Evolutionary conservation across 2,113 vertebrate genomes (phyloP), one percentile per base, ranked within the genome.

Genomic region (Piliocolobus tephrosceles): DNA sequence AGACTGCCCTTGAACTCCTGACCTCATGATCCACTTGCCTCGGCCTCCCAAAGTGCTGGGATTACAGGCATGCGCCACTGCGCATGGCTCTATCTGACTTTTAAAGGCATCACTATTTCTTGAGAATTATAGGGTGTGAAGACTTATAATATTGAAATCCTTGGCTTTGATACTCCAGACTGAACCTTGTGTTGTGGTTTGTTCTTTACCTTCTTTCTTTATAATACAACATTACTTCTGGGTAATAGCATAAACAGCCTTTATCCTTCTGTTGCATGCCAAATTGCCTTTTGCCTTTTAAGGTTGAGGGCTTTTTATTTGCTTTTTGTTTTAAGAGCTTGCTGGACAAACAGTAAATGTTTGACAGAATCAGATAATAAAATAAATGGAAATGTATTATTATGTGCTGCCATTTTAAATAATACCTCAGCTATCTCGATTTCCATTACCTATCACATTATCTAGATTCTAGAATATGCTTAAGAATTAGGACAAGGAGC

Each of bases 41-140:
- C 12, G 0, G 61, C 61, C 61, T 64, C 61, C 61, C 61, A 64
- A 13, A 32, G 61, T 64, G 61, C 27, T 64, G 61, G 13, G 27
- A 64, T 64, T 64, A 64, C 27, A 64, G 61, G 27, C 11, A 5
- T 64, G 61, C 6, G 27, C 61, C 27, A 64, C 61, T 6, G 61
- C 27, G 2, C 61, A 12, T 27, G 0, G 30, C 12, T 64, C 91
- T 88, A 91, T 64, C 35, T 58, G 66, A 94, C 68, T 88, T 96
- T 82, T 76, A 96, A 94, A 90, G 90, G 79, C 58, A 91, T 68
- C 66, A 58, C 43, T 95, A 13, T 95, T 88, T 82, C 90, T 90
- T 75, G 27, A 91, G 43, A 90, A 92, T 88, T 97, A 84, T 0
- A 92, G 81, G 22, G 25, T 79, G 3, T 79, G 52, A 80, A 82